A percentile compares a stretch with the other conserved stretches of the same genome.
Conservation (phyloP, 2,888 invertebrate species). For the Cryptosula pallasiana region DNA sequence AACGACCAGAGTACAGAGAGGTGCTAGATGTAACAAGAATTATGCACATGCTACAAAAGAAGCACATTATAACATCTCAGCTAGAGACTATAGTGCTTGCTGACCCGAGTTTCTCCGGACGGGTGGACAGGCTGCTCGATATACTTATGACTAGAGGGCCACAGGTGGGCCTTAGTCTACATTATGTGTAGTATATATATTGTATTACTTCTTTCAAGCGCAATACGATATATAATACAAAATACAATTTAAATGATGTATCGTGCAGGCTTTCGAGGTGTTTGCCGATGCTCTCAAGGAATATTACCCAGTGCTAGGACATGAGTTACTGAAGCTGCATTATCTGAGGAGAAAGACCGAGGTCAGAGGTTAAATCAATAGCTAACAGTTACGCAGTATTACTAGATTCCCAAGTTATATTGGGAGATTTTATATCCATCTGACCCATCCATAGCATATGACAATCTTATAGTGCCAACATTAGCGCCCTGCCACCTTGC, state of each 20-base stretch:
- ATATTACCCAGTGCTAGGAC: constrained; percentile 22
- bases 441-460: too few relatives aligned
- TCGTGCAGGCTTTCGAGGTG: constrained; percentile 19
- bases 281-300: constrained; percentile 10
- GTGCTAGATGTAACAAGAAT: constrained; percentile 22
- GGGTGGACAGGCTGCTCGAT: constrained; percentile 21
- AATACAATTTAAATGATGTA: too few relatives aligned
- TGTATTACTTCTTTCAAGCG: too few relatives aligned
- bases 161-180: too few relatives aligned
- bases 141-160: constrained; percentile 20
- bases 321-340: constrained; percentile 6
- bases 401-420: too few relatives aligned
- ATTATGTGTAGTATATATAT: too few relatives aligned
- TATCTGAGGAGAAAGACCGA: constrained; percentile 13
- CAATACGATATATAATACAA: too few relatives aligned
- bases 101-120: constrained; percentile 9
- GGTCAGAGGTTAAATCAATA: constrained; percentile 3
- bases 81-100: constrained; percentile 22
- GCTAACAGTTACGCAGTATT: too few relatives aligned
- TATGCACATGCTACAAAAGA: constrained; percentile 23
- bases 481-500: too few relatives aligned
- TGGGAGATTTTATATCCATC: too few relatives aligned
- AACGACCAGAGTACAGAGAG: constrained; percentile 15
- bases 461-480: not conserved
- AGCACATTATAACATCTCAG: constrained; percentile 18